phyloP scores from a whole-genome alignment of 2,888 invertebrate genomes.

The Eubasilissa splendida region DNA sequence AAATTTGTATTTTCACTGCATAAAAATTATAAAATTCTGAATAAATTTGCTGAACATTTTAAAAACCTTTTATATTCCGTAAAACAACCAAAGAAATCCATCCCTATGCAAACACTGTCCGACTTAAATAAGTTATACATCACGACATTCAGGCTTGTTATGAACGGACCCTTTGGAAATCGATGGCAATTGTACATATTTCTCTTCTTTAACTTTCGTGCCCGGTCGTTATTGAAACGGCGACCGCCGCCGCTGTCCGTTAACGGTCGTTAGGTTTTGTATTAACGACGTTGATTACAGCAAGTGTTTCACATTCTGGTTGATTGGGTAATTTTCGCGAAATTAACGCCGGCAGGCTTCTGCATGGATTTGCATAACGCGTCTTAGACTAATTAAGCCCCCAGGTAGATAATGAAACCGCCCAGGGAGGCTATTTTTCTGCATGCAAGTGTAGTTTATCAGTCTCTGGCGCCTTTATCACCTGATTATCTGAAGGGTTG shows the following conservation, averaged over 20 bases:
- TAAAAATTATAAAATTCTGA: too few relatives aligned
- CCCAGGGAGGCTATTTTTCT: constrained; percentile 24
- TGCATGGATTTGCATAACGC: constrained; percentile 43
- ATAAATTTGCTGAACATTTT: constrained; percentile 2
- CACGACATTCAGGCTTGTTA: constrained; percentile 47
- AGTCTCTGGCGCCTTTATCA: constrained; percentile 1
- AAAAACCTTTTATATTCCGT: background rate
- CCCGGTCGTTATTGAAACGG: constrained; percentile 12
- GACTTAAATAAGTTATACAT: constrained; percentile 48
- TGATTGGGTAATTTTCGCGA: constrained; percentile 47
- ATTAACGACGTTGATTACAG: constrained; percentile 39
- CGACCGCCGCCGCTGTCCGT: constrained; percentile 15
- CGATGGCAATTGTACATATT: constrained; percentile 22
- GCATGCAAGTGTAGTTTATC: constrained; percentile 3
- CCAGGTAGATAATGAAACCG: constrained; percentile 4
- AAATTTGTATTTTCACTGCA: too few relatives aligned
- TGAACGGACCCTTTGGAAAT: constrained; percentile 33
- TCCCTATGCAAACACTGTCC: constrained; percentile 31
- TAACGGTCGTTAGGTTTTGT: constrained; percentile 36
- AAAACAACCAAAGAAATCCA: constrained; percentile 28
- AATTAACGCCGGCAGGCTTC: constrained; percentile 46
- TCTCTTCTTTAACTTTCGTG: constrained; percentile 16
- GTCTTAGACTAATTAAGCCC: constrained; percentile 31
- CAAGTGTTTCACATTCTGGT: constrained; percentile 23
- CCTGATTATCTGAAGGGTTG: constrained; percentile 12